Evolutionary conservation across 1,140 invertebrate genomes (phyloP), one percentile per base, ranked within the genome.

Genomic region (Eciton burchellii): DNA sequence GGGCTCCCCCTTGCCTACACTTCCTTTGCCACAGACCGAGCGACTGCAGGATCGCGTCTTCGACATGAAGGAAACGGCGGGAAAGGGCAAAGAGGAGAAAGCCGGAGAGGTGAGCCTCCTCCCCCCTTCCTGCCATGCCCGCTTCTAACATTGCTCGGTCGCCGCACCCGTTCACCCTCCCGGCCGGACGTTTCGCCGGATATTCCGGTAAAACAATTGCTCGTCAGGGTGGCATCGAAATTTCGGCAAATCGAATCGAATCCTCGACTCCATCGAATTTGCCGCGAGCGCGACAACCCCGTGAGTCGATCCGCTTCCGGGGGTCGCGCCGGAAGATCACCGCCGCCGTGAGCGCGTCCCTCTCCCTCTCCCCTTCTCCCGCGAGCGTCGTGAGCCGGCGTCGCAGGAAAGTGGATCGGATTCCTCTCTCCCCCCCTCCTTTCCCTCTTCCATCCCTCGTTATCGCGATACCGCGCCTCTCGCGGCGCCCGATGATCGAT

Each of bases 131-230:
- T 45, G 26, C n/a, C n/a, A n/a, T n/a, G n/a, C 12, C 26, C n/a
- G 43, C 4, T 3, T 66, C 47, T 35, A 43, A n/a, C 47, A 16
- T 16, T 47, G 16, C 6, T 24, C 19, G 8, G 29, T 74, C 47
- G 19, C 35, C 2, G 4, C 26, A 29, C 52, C 56, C n/a, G n/a
- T n/a, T n/a, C n/a, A n/a, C n/a, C n/a, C n/a, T n/a, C n/a, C n/a
- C n/a, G n/a, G 29, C 35, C 2, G 19, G 21, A 56, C 26, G 16
- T 52, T 21, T 82, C 43, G 70, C 62, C 74, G 35, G 52, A 82
- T n/a, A n/a, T 71, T 85, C 66, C 21, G 21, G 29, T 49, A 68
- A 85, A 65, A 86, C 68, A 74, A 65, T 70, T 49, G n/a, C 16
- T 24, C 41, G 24, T 82, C 54, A 63, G 24, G 56, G 24, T 62